Conservation (phyloP, 2,797 vertebrate species). For the Cryptoprocta ferox region DNA sequence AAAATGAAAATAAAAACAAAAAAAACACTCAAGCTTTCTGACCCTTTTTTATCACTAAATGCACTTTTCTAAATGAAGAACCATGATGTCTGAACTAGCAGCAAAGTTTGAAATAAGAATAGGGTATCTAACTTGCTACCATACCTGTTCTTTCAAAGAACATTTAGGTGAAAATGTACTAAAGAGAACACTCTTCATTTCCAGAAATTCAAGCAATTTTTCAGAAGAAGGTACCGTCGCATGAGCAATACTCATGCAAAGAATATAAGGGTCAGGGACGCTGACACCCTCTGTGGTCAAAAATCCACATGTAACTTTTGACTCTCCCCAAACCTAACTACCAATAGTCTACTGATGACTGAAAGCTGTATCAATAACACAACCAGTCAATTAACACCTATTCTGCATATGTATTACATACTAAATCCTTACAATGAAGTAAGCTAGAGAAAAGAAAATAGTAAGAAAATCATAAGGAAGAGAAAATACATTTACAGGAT, state of each 20-base stretch:
- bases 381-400: neutral
- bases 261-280: too few species aligned
- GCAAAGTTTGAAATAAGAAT: neutral
- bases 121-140: neutral
- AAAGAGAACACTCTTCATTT: neutral
- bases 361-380: neutral
- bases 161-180: neutral
- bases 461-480: neutral
- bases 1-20: neutral
- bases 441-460: neutral
- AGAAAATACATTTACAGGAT: neutral
- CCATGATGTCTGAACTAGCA: neutral
- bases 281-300: neutral
- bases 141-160: neutral
- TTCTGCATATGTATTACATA: neutral
- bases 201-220: neutral
- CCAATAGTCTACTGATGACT: neutral
- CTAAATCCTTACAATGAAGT: neutral
- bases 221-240: neutral
- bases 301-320: neutral
- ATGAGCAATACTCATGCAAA: neutral
- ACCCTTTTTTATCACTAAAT: neutral
- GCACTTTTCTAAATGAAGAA: constrained; percentile 39
- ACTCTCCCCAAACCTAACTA: neutral
- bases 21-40: neutral